These are phyloP conservation scores for Poecilia gillii DNA, from an alignment of 2,797 vertebrate genomes.

Conservation along the genomic window DNA sequence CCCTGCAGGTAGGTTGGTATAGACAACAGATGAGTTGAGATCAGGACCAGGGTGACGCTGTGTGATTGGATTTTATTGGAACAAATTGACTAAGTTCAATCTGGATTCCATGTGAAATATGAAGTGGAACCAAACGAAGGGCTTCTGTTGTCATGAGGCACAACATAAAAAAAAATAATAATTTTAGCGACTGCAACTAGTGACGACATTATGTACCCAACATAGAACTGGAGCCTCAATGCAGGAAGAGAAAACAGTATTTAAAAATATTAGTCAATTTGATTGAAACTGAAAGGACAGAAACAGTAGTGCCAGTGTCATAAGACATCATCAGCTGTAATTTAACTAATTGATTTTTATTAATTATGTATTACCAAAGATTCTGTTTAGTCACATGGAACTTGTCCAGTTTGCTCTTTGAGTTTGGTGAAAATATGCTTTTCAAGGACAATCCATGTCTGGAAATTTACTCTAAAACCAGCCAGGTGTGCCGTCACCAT, in stretches of 20 bases:
- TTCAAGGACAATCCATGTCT: constrained; percentile 63
- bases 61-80: not conserved
- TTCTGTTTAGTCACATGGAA: not conserved
- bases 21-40: not conserved
- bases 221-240: not conserved
- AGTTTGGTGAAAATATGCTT: constrained; percentile 16
- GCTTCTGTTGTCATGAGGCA: not conserved
- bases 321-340: not conserved
- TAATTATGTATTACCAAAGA: not conserved
- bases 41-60: too few relatives aligned
- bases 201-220: not conserved
- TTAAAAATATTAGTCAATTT: not conserved
- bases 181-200: not conserved
- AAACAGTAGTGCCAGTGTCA: not conserved
- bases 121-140: not conserved
- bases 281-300: not conserved
- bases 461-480: constrained; percentile 60
- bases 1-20: not conserved
- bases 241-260: not conserved
- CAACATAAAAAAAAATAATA: not conserved
- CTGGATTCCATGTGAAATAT: not conserved
- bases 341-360: not conserved
- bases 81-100: not conserved
- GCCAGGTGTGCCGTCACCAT: constrained; percentile 33
- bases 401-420: constrained; percentile 20